Percentiles rank a stretch among this genome's conserved stretches.
These are phyloP conservation scores for Chrysaora quinquecirrha DNA, from an alignment of 30 jellyfish, hydroid and myxozoan species.

Conservation along the genomic window DNA sequence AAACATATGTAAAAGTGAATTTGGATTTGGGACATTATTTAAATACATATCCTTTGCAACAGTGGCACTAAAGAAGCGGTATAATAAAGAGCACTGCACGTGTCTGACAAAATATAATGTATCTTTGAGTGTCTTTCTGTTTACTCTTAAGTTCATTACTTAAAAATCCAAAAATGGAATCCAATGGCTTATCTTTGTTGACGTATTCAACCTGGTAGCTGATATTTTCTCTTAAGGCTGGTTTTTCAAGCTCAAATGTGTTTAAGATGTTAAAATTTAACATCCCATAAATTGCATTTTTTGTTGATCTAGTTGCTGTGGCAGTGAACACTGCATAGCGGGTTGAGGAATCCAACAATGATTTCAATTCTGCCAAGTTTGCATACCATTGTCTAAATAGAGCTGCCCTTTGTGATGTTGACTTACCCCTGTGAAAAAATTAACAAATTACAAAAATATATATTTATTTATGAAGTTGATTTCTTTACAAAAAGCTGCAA, in stretches of 20 bases:
- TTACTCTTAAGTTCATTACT: not conserved
- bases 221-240: not conserved
- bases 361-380: not conserved
- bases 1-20: not conserved
- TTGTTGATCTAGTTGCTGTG: slow-evolving; percentile 16
- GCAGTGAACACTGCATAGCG: slow-evolving; percentile 20
- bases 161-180: not conserved
- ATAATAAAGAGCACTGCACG: not conserved
- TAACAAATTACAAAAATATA: no score
- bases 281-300: not conserved
- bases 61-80: slow-evolving; percentile 1
- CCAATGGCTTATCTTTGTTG: not conserved
- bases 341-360: not conserved
- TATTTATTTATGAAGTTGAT: no score
- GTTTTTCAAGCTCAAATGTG: slow-evolving; percentile 4
- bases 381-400: slow-evolving; percentile 22
- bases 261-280: not conserved
- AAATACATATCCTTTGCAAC: not conserved
- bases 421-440: slow-evolving; percentile 14
- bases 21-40: not conserved
- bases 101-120: slow-evolving; percentile 7
- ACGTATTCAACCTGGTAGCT: not conserved
- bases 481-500: no score
- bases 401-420: slow-evolving; percentile 12
- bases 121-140: not conserved